Conservation (phyloP, 2,888 invertebrate genomes). For the Trichopria drosophilae region DNA sequence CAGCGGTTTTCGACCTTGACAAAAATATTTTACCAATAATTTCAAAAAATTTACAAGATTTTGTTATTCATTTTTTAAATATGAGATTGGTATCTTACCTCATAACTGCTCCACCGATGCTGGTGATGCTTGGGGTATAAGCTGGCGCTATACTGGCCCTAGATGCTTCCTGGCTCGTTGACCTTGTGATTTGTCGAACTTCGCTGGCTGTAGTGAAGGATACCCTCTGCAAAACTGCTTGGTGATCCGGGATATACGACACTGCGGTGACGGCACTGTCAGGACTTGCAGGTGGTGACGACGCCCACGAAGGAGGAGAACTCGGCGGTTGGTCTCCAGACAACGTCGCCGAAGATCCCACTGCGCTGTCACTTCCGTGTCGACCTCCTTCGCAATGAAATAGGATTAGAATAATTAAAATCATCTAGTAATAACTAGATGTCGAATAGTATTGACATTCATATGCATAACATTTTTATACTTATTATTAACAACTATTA, state of each 20-base stretch:
- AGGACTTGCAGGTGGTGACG: conserved; percentile 64
- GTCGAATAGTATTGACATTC: no score
- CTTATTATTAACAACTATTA: no score
- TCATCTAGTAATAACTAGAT: no score
- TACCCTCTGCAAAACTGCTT: conserved; percentile 62
- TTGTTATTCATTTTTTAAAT: neutral
- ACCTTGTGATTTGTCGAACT: conserved; percentile 58
- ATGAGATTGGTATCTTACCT: conserved; percentile 46
- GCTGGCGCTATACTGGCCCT: conserved; percentile 45
- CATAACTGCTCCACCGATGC: conserved; percentile 68
- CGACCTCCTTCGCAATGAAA: conserved; percentile 60
- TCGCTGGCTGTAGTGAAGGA: conserved; percentile 68
- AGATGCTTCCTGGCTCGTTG: conserved; percentile 46
- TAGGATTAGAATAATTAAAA: no score
- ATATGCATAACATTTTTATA: no score
- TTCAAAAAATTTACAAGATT: neutral
- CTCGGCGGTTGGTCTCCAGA: conserved; percentile 62
- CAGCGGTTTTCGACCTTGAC: conserved; percentile 66
- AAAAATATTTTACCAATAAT: neutral
- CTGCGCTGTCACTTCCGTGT: conserved; percentile 65
- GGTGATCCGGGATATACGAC: conserved; percentile 63
- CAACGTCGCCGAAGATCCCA: conserved; percentile 66
- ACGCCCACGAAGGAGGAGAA: conserved; percentile 65
- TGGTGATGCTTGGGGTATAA: conserved; percentile 65
- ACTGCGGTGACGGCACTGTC: conserved; percentile 62